These are phyloP conservation scores for Pegea sp. DNA, from an alignment of 23 tunicate genomes.

Conservation along the genomic window DNA sequence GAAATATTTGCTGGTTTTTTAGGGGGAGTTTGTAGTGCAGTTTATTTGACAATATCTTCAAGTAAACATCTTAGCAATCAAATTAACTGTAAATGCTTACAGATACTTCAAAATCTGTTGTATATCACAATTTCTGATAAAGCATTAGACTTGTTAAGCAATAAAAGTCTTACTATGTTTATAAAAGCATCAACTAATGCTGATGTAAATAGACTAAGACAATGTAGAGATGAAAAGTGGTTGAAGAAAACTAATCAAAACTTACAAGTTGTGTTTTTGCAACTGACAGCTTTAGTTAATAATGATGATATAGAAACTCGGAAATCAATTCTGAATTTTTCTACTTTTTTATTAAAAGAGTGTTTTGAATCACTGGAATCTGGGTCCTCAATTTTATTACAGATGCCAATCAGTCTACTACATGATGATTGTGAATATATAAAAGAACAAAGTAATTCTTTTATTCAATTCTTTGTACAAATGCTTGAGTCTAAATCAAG, in stretches of 20 bases:
- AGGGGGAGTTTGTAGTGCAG: conserved; percentile 20
- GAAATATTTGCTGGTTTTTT: conserved; percentile 37
- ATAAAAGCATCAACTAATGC: no score
- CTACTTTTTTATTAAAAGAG: conserved; percentile 7
- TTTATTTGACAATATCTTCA: conserved; percentile 13
- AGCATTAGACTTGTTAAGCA: neutral
- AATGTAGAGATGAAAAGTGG: conserved; percentile 27
- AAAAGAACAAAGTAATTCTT: neutral
- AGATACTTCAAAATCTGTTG: conserved; percentile 4
- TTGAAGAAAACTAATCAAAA: conserved; percentile 7
- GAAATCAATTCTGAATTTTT: conserved; percentile 10
- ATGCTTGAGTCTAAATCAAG: neutral
- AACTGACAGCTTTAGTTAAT: conserved; percentile 8
- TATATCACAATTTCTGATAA: conserved; percentile 12
- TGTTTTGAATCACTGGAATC: conserved; percentile 3
- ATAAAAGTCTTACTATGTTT: neutral
- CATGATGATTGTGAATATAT: conserved; percentile 18
- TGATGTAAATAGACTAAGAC: no score
- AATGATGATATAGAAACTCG: conserved; percentile 9
- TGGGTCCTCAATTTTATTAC: conserved; percentile 11
- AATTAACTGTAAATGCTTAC: conserved; percentile 18
- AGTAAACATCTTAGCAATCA: conserved; percentile 14
- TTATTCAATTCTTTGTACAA: conserved; percentile 9
- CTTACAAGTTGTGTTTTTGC: conserved; percentile 10
- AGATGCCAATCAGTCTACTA: conserved; percentile 26